Evolutionary conservation across 2,113 vertebrate genomes (phyloP).

Genomic region (Zosterops pallidus): DNA sequence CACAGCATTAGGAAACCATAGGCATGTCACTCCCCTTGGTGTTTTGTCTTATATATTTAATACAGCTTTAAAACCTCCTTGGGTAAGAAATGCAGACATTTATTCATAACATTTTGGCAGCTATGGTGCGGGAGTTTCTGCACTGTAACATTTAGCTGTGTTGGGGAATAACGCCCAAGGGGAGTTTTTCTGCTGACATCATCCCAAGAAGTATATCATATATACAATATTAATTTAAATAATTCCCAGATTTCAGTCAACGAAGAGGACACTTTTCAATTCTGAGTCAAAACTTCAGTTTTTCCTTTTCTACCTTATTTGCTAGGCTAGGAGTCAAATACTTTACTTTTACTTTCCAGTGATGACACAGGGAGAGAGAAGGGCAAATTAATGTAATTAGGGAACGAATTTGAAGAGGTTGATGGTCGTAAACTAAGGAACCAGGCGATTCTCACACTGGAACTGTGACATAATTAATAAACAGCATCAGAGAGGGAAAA

Average conservation of each 20-base stretch:
- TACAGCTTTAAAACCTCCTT: neutral
- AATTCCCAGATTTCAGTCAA: neutral
- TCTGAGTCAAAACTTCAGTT: neutral
- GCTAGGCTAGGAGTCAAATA: neutral
- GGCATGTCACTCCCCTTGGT: neutral
- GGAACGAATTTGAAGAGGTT: neutral
- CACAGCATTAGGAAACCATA: neutral
- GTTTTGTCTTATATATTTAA: neutral
- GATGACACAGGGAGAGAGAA: neutral
- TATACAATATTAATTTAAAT: neutral
- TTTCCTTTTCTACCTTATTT: neutral
- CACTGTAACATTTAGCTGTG: neutral
- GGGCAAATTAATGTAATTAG: neutral
- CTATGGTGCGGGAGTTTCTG: neutral
- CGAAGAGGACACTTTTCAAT: neutral
- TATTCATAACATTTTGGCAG: neutral
- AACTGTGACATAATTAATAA: neutral
- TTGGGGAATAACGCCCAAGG: neutral
- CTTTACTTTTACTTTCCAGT: neutral
- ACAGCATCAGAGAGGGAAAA: neutral
- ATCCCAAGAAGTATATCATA: accelerated
- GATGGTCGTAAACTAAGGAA: neutral
- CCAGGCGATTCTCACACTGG: neutral
- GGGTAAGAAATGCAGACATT: neutral
- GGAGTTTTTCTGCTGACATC: neutral